Evolutionary conservation across 2,113 vertebrate genomes (phyloP).

Genomic region (Istiophorus platypterus): DNA sequence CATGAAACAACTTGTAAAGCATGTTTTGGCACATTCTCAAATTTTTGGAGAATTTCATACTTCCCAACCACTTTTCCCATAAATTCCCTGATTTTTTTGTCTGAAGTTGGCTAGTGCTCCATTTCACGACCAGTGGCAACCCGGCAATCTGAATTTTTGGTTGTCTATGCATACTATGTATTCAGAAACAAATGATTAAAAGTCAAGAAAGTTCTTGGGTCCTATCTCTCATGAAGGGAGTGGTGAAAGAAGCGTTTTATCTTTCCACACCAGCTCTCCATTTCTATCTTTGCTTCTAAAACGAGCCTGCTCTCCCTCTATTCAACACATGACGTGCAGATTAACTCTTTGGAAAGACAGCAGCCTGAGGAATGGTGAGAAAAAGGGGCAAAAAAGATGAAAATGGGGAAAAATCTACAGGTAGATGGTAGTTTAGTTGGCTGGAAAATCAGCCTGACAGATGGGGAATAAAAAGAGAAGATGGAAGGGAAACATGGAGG

Average conservation of each 20-base stretch:
- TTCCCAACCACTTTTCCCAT: too few species aligned
- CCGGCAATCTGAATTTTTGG: not conserved
- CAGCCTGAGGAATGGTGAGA: not conserved
- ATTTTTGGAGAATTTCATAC: too few species aligned
- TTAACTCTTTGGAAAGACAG: not conserved
- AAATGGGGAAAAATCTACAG: not conserved
- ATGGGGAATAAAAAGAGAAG: not conserved
- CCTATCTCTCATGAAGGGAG: constrained; percentile 70
- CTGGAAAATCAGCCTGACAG: not conserved
- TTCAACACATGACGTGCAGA: not conserved
- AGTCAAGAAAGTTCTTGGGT: not conserved
- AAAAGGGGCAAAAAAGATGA: not conserved
- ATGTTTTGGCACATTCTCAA: too few species aligned
- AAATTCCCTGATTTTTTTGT: not conserved
- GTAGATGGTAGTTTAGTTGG: not conserved
- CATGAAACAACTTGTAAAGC: too few species aligned
- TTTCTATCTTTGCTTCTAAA: constrained; percentile 60
- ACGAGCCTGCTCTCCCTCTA: not conserved
- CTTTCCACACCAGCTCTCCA: constrained; percentile 72
- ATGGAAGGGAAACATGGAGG: not conserved
- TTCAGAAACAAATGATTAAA: not conserved
- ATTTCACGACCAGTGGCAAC: not conserved
- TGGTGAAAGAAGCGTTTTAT: constrained; percentile 70
- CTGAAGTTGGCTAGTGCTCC: not conserved
- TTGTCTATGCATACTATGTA: not conserved